Evolutionary conservation across 2,113 vertebrate species (phyloP), one percentile per base, ranked within the genome.

Genomic region (Condylura cristata): DNA sequence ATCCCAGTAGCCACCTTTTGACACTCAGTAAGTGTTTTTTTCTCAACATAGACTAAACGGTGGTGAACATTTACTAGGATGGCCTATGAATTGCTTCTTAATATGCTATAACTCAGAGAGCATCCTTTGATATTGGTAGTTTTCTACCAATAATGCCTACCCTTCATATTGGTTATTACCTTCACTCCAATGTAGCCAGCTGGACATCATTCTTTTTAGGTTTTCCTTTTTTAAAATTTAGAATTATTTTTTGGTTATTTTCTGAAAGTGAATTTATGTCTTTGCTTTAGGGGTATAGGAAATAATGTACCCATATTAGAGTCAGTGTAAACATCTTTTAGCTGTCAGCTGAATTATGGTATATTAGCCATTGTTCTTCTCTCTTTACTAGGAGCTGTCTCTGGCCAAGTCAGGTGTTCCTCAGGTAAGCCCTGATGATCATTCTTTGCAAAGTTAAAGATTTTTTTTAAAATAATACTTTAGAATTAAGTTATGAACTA

Each of bases 331-430:
- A 56, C 58, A 20, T 95, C 89, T 95, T 84, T 30, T 18, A 92
- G 86, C 44, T 86, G n/a, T 51, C 75, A 79, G 70, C 7, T 65
- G 34, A 48, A 68, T 63, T 41, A 7, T 30, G 44, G 63, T 68
- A 14, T 80, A 66, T 93, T 92, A 95, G 96, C 76, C 28, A 18
- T 34, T 95, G 91, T 96, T 96, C 87, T 94, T 96, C 95, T 96
- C 61, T 96, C 95, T 96, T 90, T 92, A 95, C 96, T 88, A 93
- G 96, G 95, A 93, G 93, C 96, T 92, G 92, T 95, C 82, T 86
- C 95, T 96, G 97, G 79, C 91, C 96, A 96, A 80, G 92, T 93
- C 95, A 97, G 96, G 94, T 96, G 89, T 95, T 70, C 90, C 86
- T 96, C 94, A 95, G 88, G 96, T 96, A 95, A 97, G 95, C 92